Conservation (phyloP, 1,140 invertebrate genomes). For the Trinorchestia longiramus region DNA sequence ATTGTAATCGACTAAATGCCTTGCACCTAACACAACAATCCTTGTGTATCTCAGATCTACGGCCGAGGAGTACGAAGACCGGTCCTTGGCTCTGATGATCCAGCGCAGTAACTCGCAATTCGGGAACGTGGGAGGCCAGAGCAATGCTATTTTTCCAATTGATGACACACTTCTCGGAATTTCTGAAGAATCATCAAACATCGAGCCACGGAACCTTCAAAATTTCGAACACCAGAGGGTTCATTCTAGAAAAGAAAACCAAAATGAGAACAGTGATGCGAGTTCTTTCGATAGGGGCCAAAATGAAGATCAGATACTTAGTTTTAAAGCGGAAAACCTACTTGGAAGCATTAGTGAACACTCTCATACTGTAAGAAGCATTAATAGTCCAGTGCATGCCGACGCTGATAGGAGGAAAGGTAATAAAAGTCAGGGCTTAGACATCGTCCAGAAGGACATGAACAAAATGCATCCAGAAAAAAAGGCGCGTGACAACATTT, state of each 20-base stretch:
- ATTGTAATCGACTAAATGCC: too few relatives aligned
- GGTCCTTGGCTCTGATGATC: too few relatives aligned
- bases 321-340: background rate
- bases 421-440: background rate
- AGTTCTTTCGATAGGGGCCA: background rate
- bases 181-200: background rate
- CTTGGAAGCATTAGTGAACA: background rate
- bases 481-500: background rate
- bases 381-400: background rate
- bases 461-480: background rate
- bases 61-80: background rate
- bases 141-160: background rate
- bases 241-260: background rate
- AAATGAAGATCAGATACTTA: background rate
- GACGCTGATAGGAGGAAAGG: background rate
- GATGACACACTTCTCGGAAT: background rate
- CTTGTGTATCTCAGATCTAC: background rate
- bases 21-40: background rate
- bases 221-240: background rate
- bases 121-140: background rate
- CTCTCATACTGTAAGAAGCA: too few relatives aligned
- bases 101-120: background rate
- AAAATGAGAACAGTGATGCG: background rate
- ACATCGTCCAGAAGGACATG: background rate
- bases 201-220: background rate